Percentiles rank a stretch among this genome's conserved stretches.
Evolutionary conservation across 2,888 invertebrate genomes (phyloP).

Genomic region (Rhagonycha lutea): DNA sequence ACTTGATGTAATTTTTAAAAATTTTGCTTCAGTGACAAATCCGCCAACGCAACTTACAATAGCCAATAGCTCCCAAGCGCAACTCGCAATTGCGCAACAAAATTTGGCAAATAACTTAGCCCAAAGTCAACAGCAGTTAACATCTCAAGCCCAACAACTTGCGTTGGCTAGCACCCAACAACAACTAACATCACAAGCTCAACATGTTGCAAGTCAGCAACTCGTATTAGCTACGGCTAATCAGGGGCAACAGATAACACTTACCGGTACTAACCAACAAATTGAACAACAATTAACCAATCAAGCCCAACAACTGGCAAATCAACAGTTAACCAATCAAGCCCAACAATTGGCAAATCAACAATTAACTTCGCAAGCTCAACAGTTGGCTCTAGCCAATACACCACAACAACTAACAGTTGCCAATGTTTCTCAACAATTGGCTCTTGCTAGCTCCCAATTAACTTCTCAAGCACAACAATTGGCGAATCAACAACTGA

Average conservation of each 20-base stretch:
- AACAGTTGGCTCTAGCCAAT: conserved; percentile 41
- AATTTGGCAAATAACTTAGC: conserved; percentile 51
- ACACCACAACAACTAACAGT: conserved; percentile 47
- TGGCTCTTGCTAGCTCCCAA: conserved; percentile 44
- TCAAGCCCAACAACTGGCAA: conserved; percentile 48
- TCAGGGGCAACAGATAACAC: conserved; percentile 49
- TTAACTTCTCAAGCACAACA: conserved; percentile 50
- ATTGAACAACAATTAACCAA: conserved; percentile 52
- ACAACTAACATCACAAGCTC: conserved; percentile 44
- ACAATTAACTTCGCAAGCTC: conserved; percentile 45
- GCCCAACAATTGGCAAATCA: conserved; percentile 50
- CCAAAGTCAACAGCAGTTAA: conserved; percentile 45
- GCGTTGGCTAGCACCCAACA: conserved; percentile 48
- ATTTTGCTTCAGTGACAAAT: conserved; percentile 41
- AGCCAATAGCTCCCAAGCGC: conserved; percentile 52
- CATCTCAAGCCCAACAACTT: conserved; percentile 49
- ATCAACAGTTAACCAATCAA: conserved; percentile 42
- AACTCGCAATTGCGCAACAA: conserved; percentile 53
- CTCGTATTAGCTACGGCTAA: conserved; percentile 41
- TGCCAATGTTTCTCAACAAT: conserved; percentile 45
- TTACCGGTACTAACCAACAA: conserved; percentile 51
- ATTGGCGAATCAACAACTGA: conserved; percentile 47
- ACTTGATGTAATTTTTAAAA: neutral
- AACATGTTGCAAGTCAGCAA: conserved; percentile 43
- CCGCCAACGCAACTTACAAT: conserved; percentile 51